Base-by-base conservation (phyloP, 92 coral and sea anemone genomes). In the Pocillopora meandrina region DNA sequence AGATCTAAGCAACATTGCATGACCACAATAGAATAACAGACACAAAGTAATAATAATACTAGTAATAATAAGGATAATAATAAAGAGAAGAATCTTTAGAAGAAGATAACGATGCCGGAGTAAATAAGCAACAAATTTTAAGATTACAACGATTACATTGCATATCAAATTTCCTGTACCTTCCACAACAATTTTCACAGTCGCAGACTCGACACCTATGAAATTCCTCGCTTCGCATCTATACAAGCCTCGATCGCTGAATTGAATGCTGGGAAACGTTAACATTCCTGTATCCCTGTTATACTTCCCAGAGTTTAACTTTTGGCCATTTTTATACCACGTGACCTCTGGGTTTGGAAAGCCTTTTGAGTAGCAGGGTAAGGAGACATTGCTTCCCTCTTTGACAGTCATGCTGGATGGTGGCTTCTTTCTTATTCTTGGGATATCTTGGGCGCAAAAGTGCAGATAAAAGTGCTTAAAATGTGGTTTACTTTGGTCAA, bases 311-410 rank as follows among this genome's bases (percentile, higher is more conserved):
- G 56, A 67, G 68, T 75, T 65, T 35, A 86, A 20, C 65, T 89
- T 60, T 17, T 73, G 69, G 17, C 73, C 87, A 49, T 77, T 78
- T 65, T 90, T 90, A 72, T 74, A 84, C 95, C 95, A 92, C 65
- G 88, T 82, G 83, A 92, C 70, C 56, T 61, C 86, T 16, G 95
- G 95, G 58, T 35, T n/a, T 9, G 95, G 95, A 56, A 92, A 92
- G 17, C 95, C 95, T 34, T 78, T 56, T 58, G 91, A 74, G 72
- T 76, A 52, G 72, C 91, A 93, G 13, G 84, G 85, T 34, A 93
- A 18, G 19, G 83, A 76, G 13, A 89, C 82, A 33, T 91, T 85
- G 49, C 82, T 81, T 23, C 87, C 89, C 47, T 93, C 95, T 61
- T 35, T 77, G 57, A 80, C 81, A 9, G 91, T 92, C 13, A 93